Evolutionary conservation across 1,140 invertebrate genomes (phyloP).

Genomic region (Cyrtorhinus lividipennis): DNA sequence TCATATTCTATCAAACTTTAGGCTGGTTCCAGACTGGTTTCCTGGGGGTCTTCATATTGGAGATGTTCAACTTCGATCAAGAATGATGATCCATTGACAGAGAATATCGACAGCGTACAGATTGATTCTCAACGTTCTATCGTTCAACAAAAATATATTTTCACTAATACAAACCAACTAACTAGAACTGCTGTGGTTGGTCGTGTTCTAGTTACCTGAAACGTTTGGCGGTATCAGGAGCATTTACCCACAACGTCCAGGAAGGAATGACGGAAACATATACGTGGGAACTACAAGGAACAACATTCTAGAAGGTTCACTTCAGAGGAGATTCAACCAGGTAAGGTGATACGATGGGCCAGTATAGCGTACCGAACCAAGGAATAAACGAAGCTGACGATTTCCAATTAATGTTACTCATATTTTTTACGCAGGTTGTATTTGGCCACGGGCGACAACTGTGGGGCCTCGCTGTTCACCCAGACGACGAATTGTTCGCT

Average conservation of each 20-base stretch:
- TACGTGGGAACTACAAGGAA: slow-evolving; percentile 88
- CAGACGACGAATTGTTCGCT: slow-evolving; percentile 79
- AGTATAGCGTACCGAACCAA: background rate
- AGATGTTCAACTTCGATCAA: too few species aligned
- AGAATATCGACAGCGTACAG: too few species aligned
- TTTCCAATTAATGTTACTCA: slow-evolving; percentile 12
- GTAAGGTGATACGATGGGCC: too few species aligned
- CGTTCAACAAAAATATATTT: too few species aligned
- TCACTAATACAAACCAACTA: too few species aligned
- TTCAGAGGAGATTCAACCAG: slow-evolving; percentile 78
- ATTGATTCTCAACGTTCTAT: too few species aligned
- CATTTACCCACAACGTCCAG: slow-evolving; percentile 71
- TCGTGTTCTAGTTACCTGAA: slow-evolving; percentile 79
- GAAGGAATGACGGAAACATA: slow-evolving; percentile 72
- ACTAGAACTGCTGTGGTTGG: too few species aligned
- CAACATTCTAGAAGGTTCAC: slow-evolving; percentile 81
- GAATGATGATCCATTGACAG: too few species aligned
- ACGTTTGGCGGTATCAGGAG: slow-evolving; percentile 67
- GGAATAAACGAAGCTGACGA: background rate
- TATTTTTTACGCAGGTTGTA: slow-evolving; percentile 58
- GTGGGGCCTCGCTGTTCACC: slow-evolving; percentile 77
- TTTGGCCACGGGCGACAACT: slow-evolving; percentile 83
- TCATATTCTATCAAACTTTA: too few species aligned
- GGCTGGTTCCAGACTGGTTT: too few species aligned
- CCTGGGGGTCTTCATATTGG: too few species aligned